phyloP scores from a whole-genome alignment of 2,888 invertebrate species.

The Isoperla grammatica region DNA sequence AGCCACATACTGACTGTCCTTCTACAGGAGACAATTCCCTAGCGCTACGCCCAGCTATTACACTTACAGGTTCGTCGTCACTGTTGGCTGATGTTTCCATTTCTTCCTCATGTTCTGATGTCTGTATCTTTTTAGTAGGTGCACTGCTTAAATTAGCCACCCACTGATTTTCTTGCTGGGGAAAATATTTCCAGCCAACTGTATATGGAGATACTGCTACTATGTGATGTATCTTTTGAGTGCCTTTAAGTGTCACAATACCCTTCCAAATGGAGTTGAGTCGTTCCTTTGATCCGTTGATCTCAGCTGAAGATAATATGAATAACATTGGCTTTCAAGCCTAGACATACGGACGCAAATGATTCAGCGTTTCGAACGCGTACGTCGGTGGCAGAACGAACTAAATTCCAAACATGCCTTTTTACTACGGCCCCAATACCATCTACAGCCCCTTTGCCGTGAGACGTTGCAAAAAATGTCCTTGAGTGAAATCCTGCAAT shows the following conservation, averaged over 20 bases:
- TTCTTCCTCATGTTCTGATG: not conserved
- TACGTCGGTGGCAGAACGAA: not conserved
- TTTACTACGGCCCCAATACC: no score
- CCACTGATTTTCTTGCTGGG: not conserved
- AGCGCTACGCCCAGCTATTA: not conserved
- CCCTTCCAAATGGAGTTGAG: not conserved
- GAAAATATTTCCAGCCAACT: not conserved
- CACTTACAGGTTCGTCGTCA: not conserved
- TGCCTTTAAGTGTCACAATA: not conserved
- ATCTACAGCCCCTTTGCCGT: no score
- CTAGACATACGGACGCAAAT: not conserved
- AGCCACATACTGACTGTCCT: not conserved
- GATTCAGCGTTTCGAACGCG: not conserved
- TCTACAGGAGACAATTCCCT: no score
- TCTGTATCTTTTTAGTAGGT: not conserved
- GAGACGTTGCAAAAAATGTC: no score
- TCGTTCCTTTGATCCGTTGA: not conserved
- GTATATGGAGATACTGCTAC: not conserved
- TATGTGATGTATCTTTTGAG: not conserved
- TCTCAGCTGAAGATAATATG: not conserved
- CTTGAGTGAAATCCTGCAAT: no score
- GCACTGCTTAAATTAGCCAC: not conserved
- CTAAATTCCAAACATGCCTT: no score
- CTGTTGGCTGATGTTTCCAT: not conserved
- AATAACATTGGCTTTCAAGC: not conserved